Conservation (phyloP, 2,113 vertebrate genomes). For the Rhabdomys dilectus region DNA sequence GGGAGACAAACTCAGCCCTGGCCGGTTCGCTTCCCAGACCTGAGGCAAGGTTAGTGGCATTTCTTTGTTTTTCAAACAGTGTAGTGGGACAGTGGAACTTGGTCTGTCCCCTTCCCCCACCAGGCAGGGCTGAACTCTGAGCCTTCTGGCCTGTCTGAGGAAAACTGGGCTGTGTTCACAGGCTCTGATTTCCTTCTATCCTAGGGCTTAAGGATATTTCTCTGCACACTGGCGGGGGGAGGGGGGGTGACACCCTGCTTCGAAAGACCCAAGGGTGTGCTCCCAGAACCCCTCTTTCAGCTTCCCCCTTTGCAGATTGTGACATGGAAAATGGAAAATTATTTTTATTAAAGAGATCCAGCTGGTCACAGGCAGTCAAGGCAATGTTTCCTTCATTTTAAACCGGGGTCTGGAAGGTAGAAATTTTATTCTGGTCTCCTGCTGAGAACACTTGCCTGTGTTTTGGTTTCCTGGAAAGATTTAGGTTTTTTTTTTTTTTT, state of each 20-base stretch:
- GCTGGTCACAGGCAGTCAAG: neutral
- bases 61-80: constrained; percentile 47
- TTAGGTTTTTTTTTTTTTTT: constrained; percentile 55
- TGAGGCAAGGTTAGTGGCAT: constrained; percentile 93
- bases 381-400: constrained; percentile 41
- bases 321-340: neutral
- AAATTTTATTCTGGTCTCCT: constrained; percentile 58
- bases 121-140: neutral
- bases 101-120: constrained; percentile 46
- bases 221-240: neutral
- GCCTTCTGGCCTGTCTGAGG: neutral
- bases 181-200: neutral
- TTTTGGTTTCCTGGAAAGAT: constrained; percentile 83
- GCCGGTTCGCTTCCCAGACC: constrained; percentile 87
- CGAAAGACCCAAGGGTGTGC: neutral
- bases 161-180: neutral
- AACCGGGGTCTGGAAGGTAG: constrained; percentile 1
- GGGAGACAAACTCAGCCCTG: constrained; percentile 83
- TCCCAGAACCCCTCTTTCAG: neutral
- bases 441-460: constrained; percentile 67
- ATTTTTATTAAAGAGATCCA: constrained; percentile 27
- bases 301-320: neutral
- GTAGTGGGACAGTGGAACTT: neutral
- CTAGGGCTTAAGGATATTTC: neutral
- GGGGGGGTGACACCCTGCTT: neutral